Evolutionary conservation across 2,113 vertebrate genomes (phyloP).

Genomic region (Oreochromis aureus): DNA sequence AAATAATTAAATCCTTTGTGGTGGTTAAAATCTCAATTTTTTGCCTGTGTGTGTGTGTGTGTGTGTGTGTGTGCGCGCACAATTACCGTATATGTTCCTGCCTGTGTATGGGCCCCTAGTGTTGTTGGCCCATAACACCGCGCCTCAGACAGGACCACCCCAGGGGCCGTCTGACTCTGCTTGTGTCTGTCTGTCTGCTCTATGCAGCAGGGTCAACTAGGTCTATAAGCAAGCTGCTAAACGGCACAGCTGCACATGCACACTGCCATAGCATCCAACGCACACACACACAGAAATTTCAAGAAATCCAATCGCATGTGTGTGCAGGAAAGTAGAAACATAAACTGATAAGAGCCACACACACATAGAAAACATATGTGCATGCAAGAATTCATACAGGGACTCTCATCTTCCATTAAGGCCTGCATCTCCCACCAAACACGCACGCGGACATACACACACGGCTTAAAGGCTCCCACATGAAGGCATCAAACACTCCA

Average conservation of each 20-base stretch:
- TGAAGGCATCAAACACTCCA: constrained; percentile 78
- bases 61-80: background rate
- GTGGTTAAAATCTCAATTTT: background rate
- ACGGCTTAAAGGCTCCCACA: constrained; percentile 75
- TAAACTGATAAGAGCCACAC: constrained; percentile 14
- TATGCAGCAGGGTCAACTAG: constrained; percentile 55
- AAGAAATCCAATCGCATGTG: background rate
- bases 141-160: constrained; percentile 66
- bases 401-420: constrained; percentile 45
- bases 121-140: constrained; percentile 51
- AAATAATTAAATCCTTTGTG: background rate
- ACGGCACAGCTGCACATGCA: constrained; percentile 47
- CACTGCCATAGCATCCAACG: constrained; percentile 4
- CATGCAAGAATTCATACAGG: constrained; percentile 47
- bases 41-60: background rate
- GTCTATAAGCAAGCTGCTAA: constrained; percentile 51
- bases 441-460: constrained; percentile 13
- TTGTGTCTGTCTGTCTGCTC: constrained; percentile 55
- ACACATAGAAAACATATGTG: constrained; percentile 18
- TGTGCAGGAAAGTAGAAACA: background rate
- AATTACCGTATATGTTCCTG: constrained; percentile 50
- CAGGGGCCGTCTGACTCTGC: constrained; percentile 61
- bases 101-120: constrained; percentile 47
- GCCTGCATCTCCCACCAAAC: constrained; percentile 40
- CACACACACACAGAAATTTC: background rate